Evolutionary conservation across 2,888 invertebrate species (phyloP).

Genomic region (Alsophila aescularia): DNA sequence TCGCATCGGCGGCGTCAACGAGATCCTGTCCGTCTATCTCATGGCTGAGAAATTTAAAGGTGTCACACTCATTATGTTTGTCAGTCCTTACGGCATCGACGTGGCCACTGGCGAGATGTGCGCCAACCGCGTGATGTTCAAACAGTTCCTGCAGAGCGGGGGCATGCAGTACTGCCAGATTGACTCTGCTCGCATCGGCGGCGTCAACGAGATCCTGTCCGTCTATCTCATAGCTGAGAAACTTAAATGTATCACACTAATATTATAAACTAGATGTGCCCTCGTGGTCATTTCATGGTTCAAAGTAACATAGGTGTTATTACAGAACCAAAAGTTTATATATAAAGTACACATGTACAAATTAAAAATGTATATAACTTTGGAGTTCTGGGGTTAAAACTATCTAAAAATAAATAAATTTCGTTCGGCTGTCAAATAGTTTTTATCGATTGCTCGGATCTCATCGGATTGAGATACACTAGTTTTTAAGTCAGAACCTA

Average conservation of each 20-base stretch:
- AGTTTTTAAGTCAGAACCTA: no score
- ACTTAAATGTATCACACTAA: constrained; percentile 86
- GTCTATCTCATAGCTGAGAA: constrained; percentile 96
- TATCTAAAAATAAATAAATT: no score
- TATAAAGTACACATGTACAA: no score
- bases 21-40: constrained; percentile 93
- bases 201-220: constrained; percentile 93
- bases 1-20: constrained; percentile 94
- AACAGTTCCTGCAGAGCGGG: constrained; percentile 92
- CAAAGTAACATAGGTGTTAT: no score
- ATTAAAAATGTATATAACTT: no score
- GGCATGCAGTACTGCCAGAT: constrained; percentile 95
- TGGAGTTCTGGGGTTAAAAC: no score
- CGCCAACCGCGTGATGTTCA: constrained; percentile 95
- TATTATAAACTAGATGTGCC: neutral
- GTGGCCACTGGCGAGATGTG: constrained; percentile 97
- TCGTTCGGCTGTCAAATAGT: no score
- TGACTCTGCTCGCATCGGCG: constrained; percentile 94
- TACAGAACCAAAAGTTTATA: no score
- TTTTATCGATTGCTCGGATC: no score
- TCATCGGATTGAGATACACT: no score
- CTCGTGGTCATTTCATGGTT: no score
- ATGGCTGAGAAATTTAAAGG: constrained; percentile 94
- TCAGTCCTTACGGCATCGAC: constrained; percentile 89
- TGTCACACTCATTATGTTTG: constrained; percentile 57